Percentiles rank a stretch among this genome's conserved stretches.
Conservation (phyloP, 2,888 invertebrate genomes). For the Drosophila formosana region DNA sequence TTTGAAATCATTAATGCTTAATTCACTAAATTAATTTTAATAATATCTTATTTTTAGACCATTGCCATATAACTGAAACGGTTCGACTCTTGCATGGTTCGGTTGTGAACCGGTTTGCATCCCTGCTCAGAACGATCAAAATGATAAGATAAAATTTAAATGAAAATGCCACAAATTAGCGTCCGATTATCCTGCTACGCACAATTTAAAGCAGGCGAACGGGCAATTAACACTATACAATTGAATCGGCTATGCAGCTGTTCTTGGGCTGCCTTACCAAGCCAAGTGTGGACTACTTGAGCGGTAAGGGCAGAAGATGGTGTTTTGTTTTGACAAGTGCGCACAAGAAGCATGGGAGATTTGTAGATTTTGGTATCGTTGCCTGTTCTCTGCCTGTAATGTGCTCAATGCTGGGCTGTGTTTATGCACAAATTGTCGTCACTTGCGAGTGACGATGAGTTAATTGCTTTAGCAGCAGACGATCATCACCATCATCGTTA, state of each 20-base stretch:
- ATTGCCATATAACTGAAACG: no score
- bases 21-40: no score
- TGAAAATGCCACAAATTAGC: slow-evolving; percentile 4
- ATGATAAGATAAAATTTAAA: slow-evolving; percentile 14
- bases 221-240: slow-evolving; percentile 67
- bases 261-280: slow-evolving; percentile 7
- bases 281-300: not conserved
- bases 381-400: slow-evolving; percentile 15
- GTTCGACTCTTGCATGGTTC: not conserved
- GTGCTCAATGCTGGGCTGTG: slow-evolving; percentile 36
- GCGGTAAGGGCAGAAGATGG: slow-evolving; percentile 5
- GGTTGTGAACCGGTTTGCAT: no score
- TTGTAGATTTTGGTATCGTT: slow-evolving; percentile 28
- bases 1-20: no score
- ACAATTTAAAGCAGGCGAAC: slow-evolving; percentile 35
- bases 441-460: slow-evolving; percentile 82
- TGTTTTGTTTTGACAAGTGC: slow-evolving; percentile 73
- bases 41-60: no score
- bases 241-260: slow-evolving; percentile 44
- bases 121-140: not conserved
- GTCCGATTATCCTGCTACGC: slow-evolving; percentile 43
- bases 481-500: slow-evolving; percentile 19
- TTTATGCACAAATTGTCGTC: slow-evolving; percentile 85
- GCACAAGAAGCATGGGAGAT: slow-evolving; percentile 42
- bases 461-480: slow-evolving; percentile 83